phyloP scores from a whole-genome alignment of 2,113 vertebrate species.

The Elgaria multicarinata region DNA sequence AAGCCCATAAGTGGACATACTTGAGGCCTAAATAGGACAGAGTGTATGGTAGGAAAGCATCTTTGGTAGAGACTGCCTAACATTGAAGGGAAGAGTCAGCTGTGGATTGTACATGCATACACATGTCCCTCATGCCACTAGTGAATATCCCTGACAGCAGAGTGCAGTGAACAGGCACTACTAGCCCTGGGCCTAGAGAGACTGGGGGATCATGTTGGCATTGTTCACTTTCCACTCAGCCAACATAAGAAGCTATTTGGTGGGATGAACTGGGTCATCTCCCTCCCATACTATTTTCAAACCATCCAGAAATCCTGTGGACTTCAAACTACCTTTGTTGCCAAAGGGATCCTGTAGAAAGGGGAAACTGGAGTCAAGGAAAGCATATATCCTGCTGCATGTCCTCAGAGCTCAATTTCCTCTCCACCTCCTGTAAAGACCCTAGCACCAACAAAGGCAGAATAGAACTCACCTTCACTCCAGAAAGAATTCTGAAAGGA shows the following conservation, averaged over 20 bases:
- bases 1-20: neutral
- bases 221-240: neutral
- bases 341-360: too few relatives aligned
- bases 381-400: too few relatives aligned
- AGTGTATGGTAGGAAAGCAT: neutral
- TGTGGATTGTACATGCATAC: neutral
- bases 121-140: neutral
- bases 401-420: too few relatives aligned
- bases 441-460: too few relatives aligned
- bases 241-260: neutral
- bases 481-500: too few relatives aligned
- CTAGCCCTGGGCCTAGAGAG: neutral
- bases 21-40: neutral
- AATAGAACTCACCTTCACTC: too few relatives aligned
- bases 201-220: neutral
- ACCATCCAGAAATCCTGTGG: too few relatives aligned
- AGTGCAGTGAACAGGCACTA: neutral
- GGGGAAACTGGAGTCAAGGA: too few relatives aligned
- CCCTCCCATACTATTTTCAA: too few relatives aligned
- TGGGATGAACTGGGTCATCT: neutral
- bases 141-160: neutral
- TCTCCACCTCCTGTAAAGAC: too few relatives aligned
- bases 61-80: neutral
- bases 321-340: too few relatives aligned
- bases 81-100: neutral